These are phyloP conservation scores for Falco naumanni DNA, from an alignment of 2,797 vertebrate genomes.

Conservation along the genomic window DNA sequence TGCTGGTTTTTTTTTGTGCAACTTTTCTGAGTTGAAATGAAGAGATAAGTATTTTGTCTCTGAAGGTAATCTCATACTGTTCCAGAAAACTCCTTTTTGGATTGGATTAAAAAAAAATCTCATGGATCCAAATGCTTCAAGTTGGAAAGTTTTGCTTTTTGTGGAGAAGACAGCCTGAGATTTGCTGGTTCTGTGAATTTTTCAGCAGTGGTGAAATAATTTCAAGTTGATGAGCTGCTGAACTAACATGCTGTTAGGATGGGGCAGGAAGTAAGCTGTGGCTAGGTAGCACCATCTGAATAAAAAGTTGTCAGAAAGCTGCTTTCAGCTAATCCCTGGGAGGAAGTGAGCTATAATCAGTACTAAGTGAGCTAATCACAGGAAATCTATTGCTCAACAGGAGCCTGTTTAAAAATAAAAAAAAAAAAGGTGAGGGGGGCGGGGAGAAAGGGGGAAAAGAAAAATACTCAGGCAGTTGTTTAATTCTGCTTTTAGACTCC, in stretches of 20 bases:
- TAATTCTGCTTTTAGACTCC: not conserved
- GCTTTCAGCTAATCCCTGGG: constrained; percentile 60
- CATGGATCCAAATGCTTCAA: not conserved
- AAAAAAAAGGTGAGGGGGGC: not conserved
- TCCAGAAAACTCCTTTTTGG: not conserved
- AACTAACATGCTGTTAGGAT: not conserved
- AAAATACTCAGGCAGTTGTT: not conserved
- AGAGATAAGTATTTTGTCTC: not conserved
- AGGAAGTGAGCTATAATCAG: constrained; percentile 71
- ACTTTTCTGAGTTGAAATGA: not conserved
- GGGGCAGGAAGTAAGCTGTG: constrained; percentile 62
- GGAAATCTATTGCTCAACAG: constrained; percentile 69
- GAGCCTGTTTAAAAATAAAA: constrained; percentile 1
- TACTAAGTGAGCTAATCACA: constrained; percentile 65
- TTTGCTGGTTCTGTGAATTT: not conserved
- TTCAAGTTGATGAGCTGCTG: not conserved
- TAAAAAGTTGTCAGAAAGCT: constrained; percentile 53
- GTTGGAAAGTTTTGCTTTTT: not conserved
- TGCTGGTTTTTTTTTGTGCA: not conserved
- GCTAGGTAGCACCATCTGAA: constrained; percentile 56
- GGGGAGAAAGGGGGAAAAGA: not conserved
- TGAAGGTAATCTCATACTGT: not conserved
- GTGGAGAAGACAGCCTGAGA: not conserved
- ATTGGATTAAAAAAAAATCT: not conserved
- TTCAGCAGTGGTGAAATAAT: not conserved